Evolutionary conservation across 2,113 vertebrate species (phyloP).

Genomic region (Sinosuthora webbiana): DNA sequence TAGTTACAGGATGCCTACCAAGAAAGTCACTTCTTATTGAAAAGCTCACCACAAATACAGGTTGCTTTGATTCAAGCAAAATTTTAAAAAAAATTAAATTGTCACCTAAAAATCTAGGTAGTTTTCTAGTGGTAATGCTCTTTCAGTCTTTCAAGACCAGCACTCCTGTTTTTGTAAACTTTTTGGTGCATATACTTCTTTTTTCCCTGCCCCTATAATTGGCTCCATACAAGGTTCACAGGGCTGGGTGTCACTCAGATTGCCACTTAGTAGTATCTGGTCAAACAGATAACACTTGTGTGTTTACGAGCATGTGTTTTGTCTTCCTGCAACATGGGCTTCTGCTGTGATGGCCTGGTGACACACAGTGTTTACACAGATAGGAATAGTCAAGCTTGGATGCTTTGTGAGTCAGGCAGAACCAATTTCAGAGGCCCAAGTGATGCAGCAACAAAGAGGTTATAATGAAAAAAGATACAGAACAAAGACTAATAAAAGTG

Average conservation of each 20-base stretch:
- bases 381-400: not conserved
- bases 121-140: not conserved
- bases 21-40: not conserved
- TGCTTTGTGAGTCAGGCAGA: not conserved
- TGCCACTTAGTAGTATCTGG: not conserved
- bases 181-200: not conserved
- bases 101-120: not conserved
- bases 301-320: not conserved
- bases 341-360: not conserved
- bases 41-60: not conserved
- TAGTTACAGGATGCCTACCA: not conserved
- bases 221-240: not conserved
- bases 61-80: not conserved
- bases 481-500: not conserved
- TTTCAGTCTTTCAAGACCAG: not conserved
- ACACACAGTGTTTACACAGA: not conserved
- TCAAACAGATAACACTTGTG: not conserved
- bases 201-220: rapidly evolving
- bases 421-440: not conserved
- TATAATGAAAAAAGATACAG: not conserved
- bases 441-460: not conserved
- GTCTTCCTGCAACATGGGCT: not conserved
- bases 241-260: not conserved
- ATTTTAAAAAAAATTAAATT: not conserved
- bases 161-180: not conserved